Conservation (phyloP, 64 coral and sea anemone genomes). For the Montipora foliosa region DNA sequence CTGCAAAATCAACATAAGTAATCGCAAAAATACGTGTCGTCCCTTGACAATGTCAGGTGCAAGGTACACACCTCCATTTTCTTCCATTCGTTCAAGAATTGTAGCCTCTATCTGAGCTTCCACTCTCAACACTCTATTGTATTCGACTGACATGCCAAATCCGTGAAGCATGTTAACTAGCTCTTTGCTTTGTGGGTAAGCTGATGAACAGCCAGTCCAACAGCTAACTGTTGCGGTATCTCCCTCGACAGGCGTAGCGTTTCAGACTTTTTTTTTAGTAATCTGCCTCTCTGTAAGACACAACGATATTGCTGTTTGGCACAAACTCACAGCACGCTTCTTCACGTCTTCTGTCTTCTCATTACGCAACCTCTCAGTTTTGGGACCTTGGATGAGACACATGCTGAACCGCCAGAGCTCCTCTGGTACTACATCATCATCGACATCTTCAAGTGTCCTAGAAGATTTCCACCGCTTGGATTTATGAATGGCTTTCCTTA, state of each 20-base stretch:
- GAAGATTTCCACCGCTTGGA: not conserved
- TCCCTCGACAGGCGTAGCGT: not conserved
- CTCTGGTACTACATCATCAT: not conserved
- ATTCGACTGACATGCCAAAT: slow-evolving; percentile 62
- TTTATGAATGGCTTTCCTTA: slow-evolving; percentile 28
- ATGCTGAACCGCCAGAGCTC: slow-evolving; percentile 13
- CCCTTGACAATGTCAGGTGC: not conserved
- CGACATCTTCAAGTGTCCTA: slow-evolving; percentile 9
- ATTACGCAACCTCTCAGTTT: not conserved
- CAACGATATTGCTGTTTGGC: slow-evolving; percentile 10
- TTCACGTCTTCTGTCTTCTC: slow-evolving; percentile 23
- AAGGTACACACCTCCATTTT: not conserved
- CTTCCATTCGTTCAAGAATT: not conserved
- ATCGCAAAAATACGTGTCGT: not conserved
- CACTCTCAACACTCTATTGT: slow-evolving; percentile 54
- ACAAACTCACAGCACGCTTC: slow-evolving; percentile 26
- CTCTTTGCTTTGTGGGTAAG: slow-evolving; percentile 45
- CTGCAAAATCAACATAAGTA: not conserved
- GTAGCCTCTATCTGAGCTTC: slow-evolving; percentile 53
- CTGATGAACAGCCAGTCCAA: slow-evolving; percentile 62
- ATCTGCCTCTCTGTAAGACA: slow-evolving; percentile 19
- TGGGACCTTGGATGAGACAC: slow-evolving; percentile 29
- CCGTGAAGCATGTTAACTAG: slow-evolving; percentile 55
- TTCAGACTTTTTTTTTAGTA: slow-evolving; percentile 41
- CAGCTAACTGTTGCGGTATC: slow-evolving; percentile 47